Evolutionary conservation across 2,797 vertebrate species (phyloP), one percentile per base, ranked within the genome.

Genomic region (Syncerus caffer): DNA sequence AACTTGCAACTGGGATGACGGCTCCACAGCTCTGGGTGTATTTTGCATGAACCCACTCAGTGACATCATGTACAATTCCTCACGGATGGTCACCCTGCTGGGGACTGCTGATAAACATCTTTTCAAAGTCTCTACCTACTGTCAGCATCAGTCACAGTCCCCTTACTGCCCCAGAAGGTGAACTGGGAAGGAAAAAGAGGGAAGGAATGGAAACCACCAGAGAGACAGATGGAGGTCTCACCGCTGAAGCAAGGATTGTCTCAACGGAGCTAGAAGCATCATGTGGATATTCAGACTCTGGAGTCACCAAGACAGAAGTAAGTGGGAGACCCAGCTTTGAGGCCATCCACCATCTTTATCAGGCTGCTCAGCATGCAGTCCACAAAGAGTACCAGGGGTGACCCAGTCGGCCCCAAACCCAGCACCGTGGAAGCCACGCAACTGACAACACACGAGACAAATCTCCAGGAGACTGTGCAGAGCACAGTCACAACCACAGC

Each of bases 271-370:
- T n/a, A 21, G 71, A 57, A 79, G 29, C 25, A 4, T 1, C 23
- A 29, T 0, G 0, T 6, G 7, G 31, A 4, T 9, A n/a, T 27
- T 15, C 38, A 74, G 29, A 71, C 34, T 9, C 1, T 12, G 25
- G n/a, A 50, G 31, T 42, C 62, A 93, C 60, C 45, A 27, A 12
- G 34, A 31, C 7, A 27, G 51, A 64, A 34, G 16, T 53, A n/a
- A 16, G n/a, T 38, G 83, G 62, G 53, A 78, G 9, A 67, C 4
- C 7, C 16, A 27, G 8, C 53, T 78, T 31, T 25, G 23, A 82
- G 53, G 42, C n/a, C 23, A 38, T 12, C 51, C 67, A 31, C 10
- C 25, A 2, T 5, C 29, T 42, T 62, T 25, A 13, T 34, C 31
- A 53, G 58, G 31, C 15, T 31, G 9, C 38, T 55, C 64, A 7